Base-by-base conservation (phyloP, 2,797 vertebrate genomes). In the Prionace glauca region DNA sequence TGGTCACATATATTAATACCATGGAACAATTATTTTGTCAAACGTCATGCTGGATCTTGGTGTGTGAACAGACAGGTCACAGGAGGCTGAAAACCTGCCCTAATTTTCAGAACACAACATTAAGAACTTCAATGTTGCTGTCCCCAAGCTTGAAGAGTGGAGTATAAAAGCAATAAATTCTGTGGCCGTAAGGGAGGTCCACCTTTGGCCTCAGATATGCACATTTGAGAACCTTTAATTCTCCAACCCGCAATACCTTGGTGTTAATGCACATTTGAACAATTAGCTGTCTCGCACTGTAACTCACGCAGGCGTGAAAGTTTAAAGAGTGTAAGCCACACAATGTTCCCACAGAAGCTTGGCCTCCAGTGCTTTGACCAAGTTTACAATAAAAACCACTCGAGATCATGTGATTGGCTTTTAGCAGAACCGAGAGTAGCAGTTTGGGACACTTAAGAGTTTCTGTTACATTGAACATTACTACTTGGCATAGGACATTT, bases 1-100 rank as follows among this genome's bases (percentile, higher is more conserved):
- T 92, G 88, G 56, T 92, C 60, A 92, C 2, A n/a, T 67, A 92
- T 92, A 92, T 67, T n/a, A 18, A 7, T 92, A 62, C 69, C 90
- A 36, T 20, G n/a, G 90, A 56, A 62, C 90, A 92, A 92, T n/a
- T 65, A 92, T 67, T 67, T 67, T 67, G 60, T 91, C 62, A 91
- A 32, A 91, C 32, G n/a, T 91, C 0, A 4, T 91, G 41, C 65
- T 26, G 62, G 90, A 1, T 92, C n/a, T 41, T 65, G n/a, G 32
- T 92, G 20, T 69, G 20, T 9, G n/a, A 69, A 67, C 8, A 67
- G 88, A 41, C 18, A 92, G n/a, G 29, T 32, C 56, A 18, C 10
- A 88, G 26, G 2, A n/a, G 62, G 65, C 90, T 36, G 90, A 92
- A 92, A 92, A 92, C 41, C 65, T 69, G 32, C 22, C 65, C 36